phyloP scores from a whole-genome alignment of 2,888 invertebrate genomes.

The Clanis bilineata region DNA sequence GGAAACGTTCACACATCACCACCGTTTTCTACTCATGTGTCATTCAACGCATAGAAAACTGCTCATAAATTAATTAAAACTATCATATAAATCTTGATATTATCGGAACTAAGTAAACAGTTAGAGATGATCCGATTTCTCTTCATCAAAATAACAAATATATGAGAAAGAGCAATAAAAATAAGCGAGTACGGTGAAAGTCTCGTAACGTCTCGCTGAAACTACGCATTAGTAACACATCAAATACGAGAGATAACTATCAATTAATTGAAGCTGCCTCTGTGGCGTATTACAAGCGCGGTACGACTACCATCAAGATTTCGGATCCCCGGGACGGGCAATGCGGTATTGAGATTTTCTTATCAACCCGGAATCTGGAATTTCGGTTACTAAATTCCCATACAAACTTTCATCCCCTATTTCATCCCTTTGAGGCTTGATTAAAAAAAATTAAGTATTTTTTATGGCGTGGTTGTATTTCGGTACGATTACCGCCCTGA shows the following conservation, averaged over 20 bases:
- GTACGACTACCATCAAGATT: background rate
- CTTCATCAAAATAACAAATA: slow-evolving; percentile 11
- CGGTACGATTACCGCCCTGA: too few species aligned
- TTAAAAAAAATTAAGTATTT: too few species aligned
- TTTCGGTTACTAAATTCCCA: too few species aligned
- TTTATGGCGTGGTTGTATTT: too few species aligned
- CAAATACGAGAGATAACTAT: background rate
- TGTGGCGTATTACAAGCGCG: background rate
- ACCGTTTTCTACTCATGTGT: too few species aligned
- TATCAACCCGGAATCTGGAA: too few species aligned
- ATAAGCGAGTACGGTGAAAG: background rate
- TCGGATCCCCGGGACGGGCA: too few species aligned
- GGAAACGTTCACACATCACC: too few species aligned
- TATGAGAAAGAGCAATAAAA: slow-evolving; percentile 3
- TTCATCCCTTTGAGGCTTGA: too few species aligned
- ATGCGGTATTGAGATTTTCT: too few species aligned
- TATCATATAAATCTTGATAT: background rate
- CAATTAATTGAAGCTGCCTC: background rate
- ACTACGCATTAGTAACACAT: background rate
- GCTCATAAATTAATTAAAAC: background rate
- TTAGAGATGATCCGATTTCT: background rate
- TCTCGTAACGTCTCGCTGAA: background rate
- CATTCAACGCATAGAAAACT: background rate
- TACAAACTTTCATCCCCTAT: too few species aligned
- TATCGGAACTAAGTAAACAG: background rate